Evolutionary conservation across 2,888 invertebrate species (phyloP), one percentile per base, ranked within the genome.

Genomic region (Lithophane socia): DNA sequence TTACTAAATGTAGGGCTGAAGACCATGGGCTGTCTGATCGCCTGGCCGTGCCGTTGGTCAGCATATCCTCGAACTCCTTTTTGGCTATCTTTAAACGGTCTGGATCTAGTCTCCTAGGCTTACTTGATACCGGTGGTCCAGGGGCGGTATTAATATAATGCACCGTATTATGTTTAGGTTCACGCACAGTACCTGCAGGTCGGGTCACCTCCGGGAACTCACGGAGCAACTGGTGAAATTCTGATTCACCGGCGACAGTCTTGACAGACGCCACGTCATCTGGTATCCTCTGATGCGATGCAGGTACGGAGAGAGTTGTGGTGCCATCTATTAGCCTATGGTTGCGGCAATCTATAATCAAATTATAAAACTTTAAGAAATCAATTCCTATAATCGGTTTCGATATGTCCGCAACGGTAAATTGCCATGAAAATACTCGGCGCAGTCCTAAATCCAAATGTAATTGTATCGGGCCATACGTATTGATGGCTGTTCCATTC

Each of bases 301-400:
- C 67, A 8, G 54, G 29, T n/a, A 42, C 37, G 29, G 54, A 67
- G 21, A 67, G 67, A 18, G 52, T 42, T 13, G 67, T 69, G 58
- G 8, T 16, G 2, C 24, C 68, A 58, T 69, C 68, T 2, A 58
- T 44, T 47, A 69, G 58, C 0, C 69, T 44, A 47, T 69, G 69
- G 12, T 69, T 58, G 44, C 69, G 42, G 44, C 56, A 58, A 69
- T 69, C 69, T 60, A 69, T 29, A 60, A 47, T 44, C 44, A 69
- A 24, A 47, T 58, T n/a, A n/a, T 69, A 69, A 69, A 9, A 69
- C 9, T 44, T 44, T 44, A 44, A 44, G 44, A 44, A 70, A 47
- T 70, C 69, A 47, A 60, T 47, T 24, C 69, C 69, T 21, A 70
- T 70, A 44, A 69, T 69, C 29, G 58, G 69, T 18, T 60, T 69